phyloP scores from a whole-genome alignment of 2,797 vertebrate genomes.

The Sebastes oblongus region DNA sequence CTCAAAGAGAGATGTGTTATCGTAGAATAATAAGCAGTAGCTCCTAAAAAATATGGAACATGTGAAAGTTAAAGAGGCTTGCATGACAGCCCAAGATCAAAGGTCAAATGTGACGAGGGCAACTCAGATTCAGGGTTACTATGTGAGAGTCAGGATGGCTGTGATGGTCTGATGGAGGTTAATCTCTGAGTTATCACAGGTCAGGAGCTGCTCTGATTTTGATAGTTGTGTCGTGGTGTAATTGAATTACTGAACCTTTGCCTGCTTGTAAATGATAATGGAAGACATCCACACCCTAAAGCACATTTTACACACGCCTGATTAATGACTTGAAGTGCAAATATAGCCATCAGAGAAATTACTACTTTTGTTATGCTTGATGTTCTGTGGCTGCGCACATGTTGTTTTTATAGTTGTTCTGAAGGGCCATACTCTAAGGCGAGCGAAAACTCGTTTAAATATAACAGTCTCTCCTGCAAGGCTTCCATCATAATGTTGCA shows the following conservation, averaged over 20 bases:
- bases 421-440: not conserved
- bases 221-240: not conserved
- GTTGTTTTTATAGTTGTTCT: not conserved
- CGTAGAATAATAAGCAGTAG: constrained; percentile 6
- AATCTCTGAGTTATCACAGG: constrained; percentile 26
- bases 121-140: constrained; percentile 5
- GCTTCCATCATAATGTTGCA: not conserved
- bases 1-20: not conserved
- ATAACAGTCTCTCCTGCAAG: not conserved
- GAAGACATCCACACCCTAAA: not conserved
- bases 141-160: not conserved
- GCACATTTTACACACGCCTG: not conserved
- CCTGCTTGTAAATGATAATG: constrained; percentile 24
- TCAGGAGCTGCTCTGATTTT: not conserved
- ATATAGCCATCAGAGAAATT: not conserved
- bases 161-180: constrained; percentile 4
- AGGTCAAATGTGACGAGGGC: constrained; percentile 21
- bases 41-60: constrained; percentile 6
- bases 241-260: constrained; percentile 29
- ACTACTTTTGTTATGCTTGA: not conserved
- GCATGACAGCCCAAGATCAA: constrained; percentile 26
- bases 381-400: not conserved
- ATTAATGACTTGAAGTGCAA: not conserved
- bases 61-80: constrained; percentile 3
- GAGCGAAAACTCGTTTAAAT: not conserved